Evolutionary conservation across 2,797 vertebrate species (phyloP), one percentile per base, ranked within the genome.

Genomic region (Aulostomus chinensis): DNA sequence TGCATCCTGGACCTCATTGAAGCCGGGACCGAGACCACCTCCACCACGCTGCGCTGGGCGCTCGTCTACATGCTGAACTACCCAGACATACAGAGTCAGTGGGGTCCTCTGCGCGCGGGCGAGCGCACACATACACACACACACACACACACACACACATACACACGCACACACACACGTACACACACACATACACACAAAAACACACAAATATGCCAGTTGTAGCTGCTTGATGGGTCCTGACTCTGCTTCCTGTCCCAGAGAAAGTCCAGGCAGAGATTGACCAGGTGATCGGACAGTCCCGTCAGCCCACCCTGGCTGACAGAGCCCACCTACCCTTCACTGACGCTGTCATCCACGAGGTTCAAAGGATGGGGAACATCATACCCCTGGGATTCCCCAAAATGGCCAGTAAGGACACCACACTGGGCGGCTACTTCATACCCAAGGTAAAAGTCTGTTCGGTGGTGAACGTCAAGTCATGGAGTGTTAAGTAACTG

Each of bases 201-300:
- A n/a, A n/a, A n/a, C n/a, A n/a, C n/a, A n/a, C n/a, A n/a, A n/a
- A n/a, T n/a, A n/a, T n/a, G 4, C 22, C 22, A 24, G n/a, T n/a
- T n/a, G n/a, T n/a, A n/a, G n/a, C n/a, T n/a, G n/a, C n/a, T n/a
- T n/a, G 24, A 20, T 15, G 20, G 1, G 34, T 26, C n/a, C 3
- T 17, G 9, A 30, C 9, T 34, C 8, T 58, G n/a, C n/a, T n/a
- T n/a, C n/a, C n/a, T n/a, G n/a, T 15, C 4, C 0, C 52, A 94
- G 94, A 90, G 57, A 93, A 91, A 73, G 91, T 92, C 22, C 93
- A 94, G 38, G 87, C 71, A 0, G 95, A 98, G 85, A 93, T 97
- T 0, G 92, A 95, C 5, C 11, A 38, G 0, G 92, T 94, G 30
- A 68, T 95, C 0, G 93, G 93, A 40, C 86, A 84, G 36, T 81